Evolutionary conservation across 2,888 invertebrate species (phyloP), one percentile per base, ranked within the genome.

Genomic region (Pycnomerus fuliginosus): DNA sequence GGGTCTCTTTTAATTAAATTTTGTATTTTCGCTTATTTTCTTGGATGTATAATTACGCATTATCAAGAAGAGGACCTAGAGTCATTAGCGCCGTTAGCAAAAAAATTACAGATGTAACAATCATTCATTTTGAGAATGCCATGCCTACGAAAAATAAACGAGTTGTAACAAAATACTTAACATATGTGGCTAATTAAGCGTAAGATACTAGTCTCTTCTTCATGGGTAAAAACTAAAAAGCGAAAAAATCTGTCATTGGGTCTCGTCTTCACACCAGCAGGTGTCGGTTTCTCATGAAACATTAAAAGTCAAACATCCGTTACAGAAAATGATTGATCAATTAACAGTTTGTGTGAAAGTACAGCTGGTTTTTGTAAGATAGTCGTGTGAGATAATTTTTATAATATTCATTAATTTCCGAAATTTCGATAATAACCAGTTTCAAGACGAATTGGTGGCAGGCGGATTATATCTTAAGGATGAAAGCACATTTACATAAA

Each of bases 291-390:
- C 36, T 60, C 60, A 63, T 60, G 65, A 62, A 55, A 66, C 64
- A 62, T 65, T 64, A 52, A 53, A 45, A 53, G 42, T 55, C 53
- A 63, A 60, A 60, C 61, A 61, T 60, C 63, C 65, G 62, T 61
- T 59, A 50, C 49, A 43, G 44, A 47, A 45, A 56, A 55, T 50
- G 52, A 58, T 49, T 48, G 48, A 52, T 56, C 56, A 53, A 53
- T 53, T 53, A 46, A 51, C 46, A 52, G 44, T 44, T 43, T 13
- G 22, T 3, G 35, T 22, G 33, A 17, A 13, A 33, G 22, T 22
- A 13, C 39, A 39, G 11, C 31, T 30, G 31, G 31, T 11, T 20
- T 20, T 8, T 5, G 8, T 7, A 20, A 20, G 20, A 20, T 20
- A 8, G 5, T 5, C 5, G 8, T 20, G 8, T 5, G 20, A 5